phyloP scores from a whole-genome alignment of 2,888 invertebrate genomes.

The Colletes collaris region DNA sequence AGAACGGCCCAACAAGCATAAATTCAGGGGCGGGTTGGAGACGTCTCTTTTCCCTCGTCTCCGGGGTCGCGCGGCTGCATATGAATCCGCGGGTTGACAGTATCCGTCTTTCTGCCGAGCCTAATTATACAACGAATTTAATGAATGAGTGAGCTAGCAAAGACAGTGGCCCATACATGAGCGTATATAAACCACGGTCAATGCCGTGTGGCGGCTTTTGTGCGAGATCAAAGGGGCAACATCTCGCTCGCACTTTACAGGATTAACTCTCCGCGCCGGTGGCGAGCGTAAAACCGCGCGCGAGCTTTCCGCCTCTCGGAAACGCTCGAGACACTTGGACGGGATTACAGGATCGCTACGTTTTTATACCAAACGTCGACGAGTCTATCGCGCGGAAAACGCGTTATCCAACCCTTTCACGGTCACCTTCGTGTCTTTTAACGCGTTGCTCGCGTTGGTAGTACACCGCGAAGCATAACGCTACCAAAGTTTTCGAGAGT shows the following conservation, averaged over 20 bases:
- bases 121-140: constrained; percentile 83
- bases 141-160: constrained; percentile 82
- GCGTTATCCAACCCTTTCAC: not conserved
- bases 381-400: constrained; percentile 15
- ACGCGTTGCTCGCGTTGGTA: too few species aligned
- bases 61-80: constrained; percentile 33
- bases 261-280: constrained; percentile 56
- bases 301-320: constrained; percentile 40
- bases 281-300: constrained; percentile 48
- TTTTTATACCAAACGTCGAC: constrained; percentile 50
- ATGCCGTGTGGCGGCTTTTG: constrained; percentile 82
- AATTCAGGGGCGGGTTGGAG: constrained; percentile 30
- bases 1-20: constrained; percentile 27
- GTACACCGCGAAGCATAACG: too few species aligned
- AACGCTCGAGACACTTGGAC: constrained; percentile 52
- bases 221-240: constrained; percentile 78
- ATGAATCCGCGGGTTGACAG: constrained; percentile 54
- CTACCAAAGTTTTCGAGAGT: too few species aligned
- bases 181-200: constrained; percentile 82
- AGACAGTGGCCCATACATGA: constrained; percentile 80
- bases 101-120: constrained; percentile 65
- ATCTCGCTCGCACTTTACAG: constrained; percentile 70
- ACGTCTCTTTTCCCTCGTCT: not conserved
- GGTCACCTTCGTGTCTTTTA: not conserved
- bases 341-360: constrained; percentile 54